These are phyloP conservation scores for Martes flavigula DNA, from an alignment of 2,797 vertebrate species.

Conservation along the genomic window DNA sequence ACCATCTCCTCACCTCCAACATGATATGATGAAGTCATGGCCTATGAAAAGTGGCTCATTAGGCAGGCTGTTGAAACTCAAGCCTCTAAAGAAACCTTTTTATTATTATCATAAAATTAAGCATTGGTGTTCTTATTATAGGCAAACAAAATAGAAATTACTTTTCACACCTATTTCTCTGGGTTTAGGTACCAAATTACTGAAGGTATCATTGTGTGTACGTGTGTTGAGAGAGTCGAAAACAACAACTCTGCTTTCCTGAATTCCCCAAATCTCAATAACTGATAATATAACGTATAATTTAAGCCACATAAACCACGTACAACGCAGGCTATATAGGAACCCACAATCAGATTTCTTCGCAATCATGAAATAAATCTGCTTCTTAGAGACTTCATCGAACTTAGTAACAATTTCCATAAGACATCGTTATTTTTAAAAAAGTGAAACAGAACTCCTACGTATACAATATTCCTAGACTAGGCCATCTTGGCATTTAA, in stretches of 20 bases:
- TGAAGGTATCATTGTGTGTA: not conserved
- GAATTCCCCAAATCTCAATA: not conserved
- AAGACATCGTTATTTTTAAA: not conserved
- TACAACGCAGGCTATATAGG: not conserved
- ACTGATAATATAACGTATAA: not conserved
- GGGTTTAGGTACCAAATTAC: not conserved
- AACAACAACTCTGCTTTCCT: not conserved
- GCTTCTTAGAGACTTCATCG: not conserved
- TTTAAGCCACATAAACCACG: not conserved
- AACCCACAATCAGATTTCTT: not conserved
- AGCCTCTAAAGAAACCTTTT: slow-evolving; percentile 49
- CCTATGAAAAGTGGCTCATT: slow-evolving; percentile 62
- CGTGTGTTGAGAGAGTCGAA: not conserved
- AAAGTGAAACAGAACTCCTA: not conserved
- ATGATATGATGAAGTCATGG: slow-evolving; percentile 72
- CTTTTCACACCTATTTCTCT: not conserved
- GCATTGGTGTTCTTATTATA: not conserved
- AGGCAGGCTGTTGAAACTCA: slow-evolving; percentile 59
- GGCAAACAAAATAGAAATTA: slow-evolving; percentile 22
- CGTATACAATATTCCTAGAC: not conserved
- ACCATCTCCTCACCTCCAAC: slow-evolving; percentile 37
- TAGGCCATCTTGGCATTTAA: not conserved
- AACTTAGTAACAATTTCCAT: not conserved
- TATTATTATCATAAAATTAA: slow-evolving; percentile 63
- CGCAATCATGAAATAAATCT: not conserved